Conservation (phyloP, 2,888 invertebrate genomes). For the Polydesmus complanatus region DNA sequence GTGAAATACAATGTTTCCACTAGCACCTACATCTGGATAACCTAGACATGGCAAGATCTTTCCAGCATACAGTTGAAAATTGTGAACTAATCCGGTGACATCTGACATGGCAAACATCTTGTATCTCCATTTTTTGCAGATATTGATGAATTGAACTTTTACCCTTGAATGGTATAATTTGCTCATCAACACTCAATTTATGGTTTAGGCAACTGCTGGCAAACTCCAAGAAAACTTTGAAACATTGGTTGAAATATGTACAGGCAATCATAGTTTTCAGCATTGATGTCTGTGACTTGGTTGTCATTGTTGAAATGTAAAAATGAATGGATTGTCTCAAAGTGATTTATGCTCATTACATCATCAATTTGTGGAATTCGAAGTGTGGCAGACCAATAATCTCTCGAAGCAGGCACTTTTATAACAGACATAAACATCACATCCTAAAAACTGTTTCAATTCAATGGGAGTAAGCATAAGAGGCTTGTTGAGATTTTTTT, state of each 20-base stretch:
- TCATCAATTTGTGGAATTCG: neutral
- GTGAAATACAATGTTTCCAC: slow-evolving; percentile 1
- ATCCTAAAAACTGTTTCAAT: neutral
- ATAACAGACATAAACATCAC: neutral
- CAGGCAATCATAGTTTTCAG: neutral
- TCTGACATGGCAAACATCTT: neutral
- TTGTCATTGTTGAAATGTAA: neutral
- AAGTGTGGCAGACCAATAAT: neutral
- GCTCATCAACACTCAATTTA: neutral
- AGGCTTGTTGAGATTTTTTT: neutral
- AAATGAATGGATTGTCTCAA: neutral
- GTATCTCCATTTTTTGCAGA: neutral
- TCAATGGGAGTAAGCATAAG: neutral
- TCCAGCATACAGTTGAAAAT: neutral
- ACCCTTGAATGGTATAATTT: neutral
- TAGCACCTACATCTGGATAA: neutral
- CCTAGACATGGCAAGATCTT: neutral
- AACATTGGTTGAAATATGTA: neutral
- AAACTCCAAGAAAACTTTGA: neutral
- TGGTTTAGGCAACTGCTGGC: neutral
- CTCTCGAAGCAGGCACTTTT: neutral
- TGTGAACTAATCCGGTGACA: neutral
- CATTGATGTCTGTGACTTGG: no score
- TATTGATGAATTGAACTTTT: neutral
- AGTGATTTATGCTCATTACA: neutral